These are phyloP conservation scores for Antheraea pernyi DNA, from an alignment of 1,140 invertebrate genomes.

Conservation along the genomic window DNA sequence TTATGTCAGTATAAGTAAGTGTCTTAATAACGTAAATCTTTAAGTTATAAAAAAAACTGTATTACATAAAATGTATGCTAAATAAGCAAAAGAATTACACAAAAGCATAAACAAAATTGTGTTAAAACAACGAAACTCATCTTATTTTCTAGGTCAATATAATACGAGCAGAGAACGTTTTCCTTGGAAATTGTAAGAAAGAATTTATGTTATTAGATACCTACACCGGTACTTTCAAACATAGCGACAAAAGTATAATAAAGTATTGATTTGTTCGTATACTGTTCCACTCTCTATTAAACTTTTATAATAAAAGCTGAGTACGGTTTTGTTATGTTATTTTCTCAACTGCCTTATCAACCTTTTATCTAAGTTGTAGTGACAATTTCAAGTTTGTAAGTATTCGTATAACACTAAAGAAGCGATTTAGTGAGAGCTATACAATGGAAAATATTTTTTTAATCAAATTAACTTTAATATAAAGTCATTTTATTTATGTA, in stretches of 20 bases:
- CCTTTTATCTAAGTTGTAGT: too few species aligned
- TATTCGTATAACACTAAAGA: too few species aligned
- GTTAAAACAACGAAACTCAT: slow-evolving; percentile 2
- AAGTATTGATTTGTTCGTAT: slow-evolving; percentile 46
- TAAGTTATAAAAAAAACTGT: too few species aligned
- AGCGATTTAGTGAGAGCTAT: too few species aligned
- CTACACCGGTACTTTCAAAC: slow-evolving; percentile 25
- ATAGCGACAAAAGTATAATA: slow-evolving; percentile 35
- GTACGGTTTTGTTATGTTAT: slow-evolving; percentile 31
- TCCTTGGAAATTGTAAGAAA: slow-evolving; percentile 23
- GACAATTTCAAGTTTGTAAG: too few species aligned
- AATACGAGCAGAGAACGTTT: slow-evolving; percentile 16
- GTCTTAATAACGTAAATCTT: too few species aligned
- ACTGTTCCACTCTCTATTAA: slow-evolving; percentile 42
- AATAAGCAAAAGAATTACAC: neutral
- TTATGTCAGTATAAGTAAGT: too few species aligned
- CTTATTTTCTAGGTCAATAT: slow-evolving; percentile 9
- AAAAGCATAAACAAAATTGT: neutral
- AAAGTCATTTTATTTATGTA: too few species aligned
- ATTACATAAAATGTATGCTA: too few species aligned
- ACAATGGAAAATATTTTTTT: too few species aligned
- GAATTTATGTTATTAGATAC: slow-evolving; percentile 21
- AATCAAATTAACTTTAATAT: too few species aligned
- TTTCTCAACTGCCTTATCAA: neutral
- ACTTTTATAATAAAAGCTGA: slow-evolving; percentile 44